Evolutionary conservation across 2,113 vertebrate species (phyloP).

Genomic region (Chionomys nivalis): DNA sequence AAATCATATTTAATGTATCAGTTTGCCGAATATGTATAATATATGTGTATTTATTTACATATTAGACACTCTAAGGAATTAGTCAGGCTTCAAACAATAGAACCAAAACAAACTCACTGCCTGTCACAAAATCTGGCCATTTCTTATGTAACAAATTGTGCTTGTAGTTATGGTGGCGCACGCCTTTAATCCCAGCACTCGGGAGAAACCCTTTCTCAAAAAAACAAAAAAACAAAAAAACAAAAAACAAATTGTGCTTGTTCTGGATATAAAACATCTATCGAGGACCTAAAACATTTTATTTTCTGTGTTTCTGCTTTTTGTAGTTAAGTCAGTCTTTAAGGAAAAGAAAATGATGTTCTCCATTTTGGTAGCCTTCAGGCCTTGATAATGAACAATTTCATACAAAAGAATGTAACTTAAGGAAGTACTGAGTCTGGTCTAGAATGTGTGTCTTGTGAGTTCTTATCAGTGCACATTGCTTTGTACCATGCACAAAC

Average conservation of each 20-base stretch:
- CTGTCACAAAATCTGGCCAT: neutral
- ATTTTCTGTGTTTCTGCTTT: neutral
- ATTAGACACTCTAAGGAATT: neutral
- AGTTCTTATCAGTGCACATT: neutral
- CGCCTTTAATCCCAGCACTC: no score
- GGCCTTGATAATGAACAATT: neutral
- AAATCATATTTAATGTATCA: neutral
- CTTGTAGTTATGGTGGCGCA: no score
- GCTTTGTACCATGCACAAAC: neutral
- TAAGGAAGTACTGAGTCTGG: neutral
- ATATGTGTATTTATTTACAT: neutral
- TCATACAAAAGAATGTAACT: neutral
- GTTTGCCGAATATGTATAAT: neutral
- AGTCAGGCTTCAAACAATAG: neutral
- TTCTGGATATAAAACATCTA: neutral
- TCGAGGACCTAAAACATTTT: neutral
- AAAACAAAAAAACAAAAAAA: neutral
- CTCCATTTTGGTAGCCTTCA: neutral
- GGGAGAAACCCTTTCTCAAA: no score
- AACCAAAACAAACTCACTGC: neutral
- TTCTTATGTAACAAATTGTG: neutral
- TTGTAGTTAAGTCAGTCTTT: neutral
- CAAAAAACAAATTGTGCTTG: neutral
- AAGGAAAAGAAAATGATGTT: neutral
- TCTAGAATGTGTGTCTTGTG: neutral